Conservation (phyloP, 2,113 vertebrate species). For the Nycticorax nycticorax region DNA sequence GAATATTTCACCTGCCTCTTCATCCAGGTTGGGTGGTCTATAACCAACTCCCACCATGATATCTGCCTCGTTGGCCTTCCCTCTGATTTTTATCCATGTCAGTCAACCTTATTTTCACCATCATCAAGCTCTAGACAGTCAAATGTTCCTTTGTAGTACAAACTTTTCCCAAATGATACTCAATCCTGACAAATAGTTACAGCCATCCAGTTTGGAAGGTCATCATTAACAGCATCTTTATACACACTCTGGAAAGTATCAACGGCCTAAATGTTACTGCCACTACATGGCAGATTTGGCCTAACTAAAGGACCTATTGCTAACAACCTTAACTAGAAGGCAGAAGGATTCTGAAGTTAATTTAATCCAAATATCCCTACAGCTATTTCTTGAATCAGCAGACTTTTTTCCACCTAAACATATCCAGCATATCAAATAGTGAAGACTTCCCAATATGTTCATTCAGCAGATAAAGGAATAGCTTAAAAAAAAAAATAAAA, state of each 20-base stretch:
- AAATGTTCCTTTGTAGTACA: not conserved
- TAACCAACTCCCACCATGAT: not conserved
- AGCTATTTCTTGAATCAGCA: not conserved
- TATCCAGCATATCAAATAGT: not conserved
- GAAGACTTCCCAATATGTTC: not conserved
- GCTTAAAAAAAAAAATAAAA: not conserved
- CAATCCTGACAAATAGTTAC: not conserved
- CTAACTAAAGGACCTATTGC: not conserved
- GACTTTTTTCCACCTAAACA: not conserved
- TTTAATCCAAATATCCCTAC: not conserved
- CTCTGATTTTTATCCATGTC: not conserved
- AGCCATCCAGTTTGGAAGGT: not conserved
- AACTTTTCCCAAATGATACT: not conserved
- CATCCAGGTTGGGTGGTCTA: not conserved
- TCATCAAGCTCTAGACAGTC: not conserved
- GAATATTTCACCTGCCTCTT: not conserved
- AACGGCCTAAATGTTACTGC: not conserved
- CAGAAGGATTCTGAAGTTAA: not conserved
- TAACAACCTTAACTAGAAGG: not conserved
- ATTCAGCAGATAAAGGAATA: not conserved
- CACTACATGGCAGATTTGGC: not conserved
- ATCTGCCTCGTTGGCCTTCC: not conserved
- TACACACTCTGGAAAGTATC: not conserved
- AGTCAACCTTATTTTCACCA: accelerated
- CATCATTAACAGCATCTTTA: not conserved